These are phyloP conservation scores for Pelobates cultripes DNA, from an alignment of 2,797 vertebrate genomes.

Conservation along the genomic window DNA sequence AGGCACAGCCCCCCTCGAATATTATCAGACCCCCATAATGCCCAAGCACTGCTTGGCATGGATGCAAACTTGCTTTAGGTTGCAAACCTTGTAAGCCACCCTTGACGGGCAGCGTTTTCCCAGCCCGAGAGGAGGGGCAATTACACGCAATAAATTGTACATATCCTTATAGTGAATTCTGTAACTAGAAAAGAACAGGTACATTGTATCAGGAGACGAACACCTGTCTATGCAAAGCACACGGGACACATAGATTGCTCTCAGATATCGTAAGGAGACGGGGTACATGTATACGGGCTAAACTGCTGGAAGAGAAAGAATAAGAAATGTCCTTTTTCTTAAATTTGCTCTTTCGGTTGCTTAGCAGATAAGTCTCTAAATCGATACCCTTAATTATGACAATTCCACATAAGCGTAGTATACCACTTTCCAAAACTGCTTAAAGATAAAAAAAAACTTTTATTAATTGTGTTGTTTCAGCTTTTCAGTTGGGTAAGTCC, in stretches of 20 bases:
- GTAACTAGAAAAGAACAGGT: constrained; percentile 86
- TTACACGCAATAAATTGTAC: constrained; percentile 97
- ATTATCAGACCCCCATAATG: constrained; percentile 18
- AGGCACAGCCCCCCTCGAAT: constrained; percentile 77
- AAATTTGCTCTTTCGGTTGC: too few species aligned
- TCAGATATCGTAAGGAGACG: neutral
- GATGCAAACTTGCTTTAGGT: constrained; percentile 67
- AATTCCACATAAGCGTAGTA: too few species aligned
- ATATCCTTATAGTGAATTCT: constrained; percentile 97
- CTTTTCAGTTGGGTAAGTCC: too few species aligned
- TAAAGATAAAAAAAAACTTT: too few species aligned
- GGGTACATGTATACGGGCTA: too few species aligned
- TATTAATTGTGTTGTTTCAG: too few species aligned
- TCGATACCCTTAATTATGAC: too few species aligned
- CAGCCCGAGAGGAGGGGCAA: constrained; percentile 96
- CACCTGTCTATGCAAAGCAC: neutral
- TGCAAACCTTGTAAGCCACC: constrained; percentile 98
- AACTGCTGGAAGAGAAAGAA: too few species aligned
- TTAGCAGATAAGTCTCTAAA: too few species aligned
- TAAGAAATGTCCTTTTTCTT: too few species aligned
- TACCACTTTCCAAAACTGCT: too few species aligned
- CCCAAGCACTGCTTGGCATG: constrained; percentile 54
- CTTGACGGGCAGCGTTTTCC: constrained; percentile 97
- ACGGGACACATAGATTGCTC: neutral
- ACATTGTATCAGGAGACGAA: constrained; percentile 61